Evolutionary conservation across 2,888 invertebrate species (phyloP), one percentile per base, ranked within the genome.

Genomic region (Noctua fimbriata): DNA sequence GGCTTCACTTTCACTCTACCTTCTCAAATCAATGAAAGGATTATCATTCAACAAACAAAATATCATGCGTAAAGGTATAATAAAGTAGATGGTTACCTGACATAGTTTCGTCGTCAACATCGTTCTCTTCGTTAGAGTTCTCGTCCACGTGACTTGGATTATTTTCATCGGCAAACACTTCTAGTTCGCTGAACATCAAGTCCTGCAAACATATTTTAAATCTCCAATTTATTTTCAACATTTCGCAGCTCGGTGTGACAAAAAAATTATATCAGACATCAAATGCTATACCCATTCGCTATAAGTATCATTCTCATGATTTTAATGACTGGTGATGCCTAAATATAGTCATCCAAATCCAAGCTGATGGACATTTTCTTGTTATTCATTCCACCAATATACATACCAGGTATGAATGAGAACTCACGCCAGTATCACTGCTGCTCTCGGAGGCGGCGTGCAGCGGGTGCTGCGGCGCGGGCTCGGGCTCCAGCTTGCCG

Each of bases 101-200:
- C 97, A 98, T 98, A 6, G 98, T 98, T 94, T 98, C 98, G 87
- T 98, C 98, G 92, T 99, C 98, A 0, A 98, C 98, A 91, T 98
- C 98, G 92, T 98, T 99, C 93, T 99, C 99, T 92, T 98, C 98
- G 89, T 98, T 98, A 7, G 98, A 98, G 93, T 97, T 98, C 66
- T 98, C 98, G 86, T 98, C 98, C n/a, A 97, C 95, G 81, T 97
- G 97, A 82, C 96, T 95, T 3, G 93, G 93, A 87, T 97, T 97
- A 78, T 95, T 95, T 66, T 98, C 98, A 84, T 97, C 97, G 70
- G 97, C 95, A 84, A 97, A 97, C 79, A 97, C 97, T 89, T 98
- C 98, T n/a, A 97, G 95, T 90, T 98, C 98, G 90, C 97, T 98
- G 92, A 96, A 96, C 93, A 96, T 94, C 81, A 95, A 88, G 73